A percentile compares a stretch with the other conserved stretches of the same genome.
Conservation (phyloP, 2,888 invertebrate species). For the Chrysolina oricalcia region DNA sequence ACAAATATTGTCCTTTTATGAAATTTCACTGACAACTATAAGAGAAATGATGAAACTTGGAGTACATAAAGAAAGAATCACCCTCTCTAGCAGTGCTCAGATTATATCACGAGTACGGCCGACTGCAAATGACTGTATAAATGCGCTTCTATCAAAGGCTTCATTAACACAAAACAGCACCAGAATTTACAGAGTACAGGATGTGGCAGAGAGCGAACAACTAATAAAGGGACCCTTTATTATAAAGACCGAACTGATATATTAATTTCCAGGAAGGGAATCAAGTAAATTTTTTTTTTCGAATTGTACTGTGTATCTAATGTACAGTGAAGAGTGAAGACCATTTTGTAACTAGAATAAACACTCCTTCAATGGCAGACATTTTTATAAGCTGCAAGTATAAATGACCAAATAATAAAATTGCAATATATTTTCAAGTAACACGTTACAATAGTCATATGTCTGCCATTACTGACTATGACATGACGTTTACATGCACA, state of each 20-base stretch:
- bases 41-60: neutral
- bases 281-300: neutral
- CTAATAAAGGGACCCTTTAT: conserved; percentile 34
- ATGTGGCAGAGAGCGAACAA: conserved; percentile 32
- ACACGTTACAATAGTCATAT: no score
- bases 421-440: no score
- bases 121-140: conserved; percentile 55
- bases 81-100: conserved; percentile 8
- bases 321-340: no score
- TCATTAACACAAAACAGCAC: conserved; percentile 53
- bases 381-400: no score
- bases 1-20: no score
- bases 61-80: neutral
- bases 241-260: conserved; percentile 26
- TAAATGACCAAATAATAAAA: no score
- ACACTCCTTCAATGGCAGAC: no score
- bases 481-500: no score
- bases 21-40: neutral
- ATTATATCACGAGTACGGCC: conserved; percentile 16
- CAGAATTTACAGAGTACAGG: conserved; percentile 44
- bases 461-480: no score
- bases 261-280: neutral
- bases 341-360: no score
- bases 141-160: conserved; percentile 53
- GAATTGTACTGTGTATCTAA: neutral